Conservation (phyloP, 2,888 invertebrate genomes). For the Julus scandinavius region DNA sequence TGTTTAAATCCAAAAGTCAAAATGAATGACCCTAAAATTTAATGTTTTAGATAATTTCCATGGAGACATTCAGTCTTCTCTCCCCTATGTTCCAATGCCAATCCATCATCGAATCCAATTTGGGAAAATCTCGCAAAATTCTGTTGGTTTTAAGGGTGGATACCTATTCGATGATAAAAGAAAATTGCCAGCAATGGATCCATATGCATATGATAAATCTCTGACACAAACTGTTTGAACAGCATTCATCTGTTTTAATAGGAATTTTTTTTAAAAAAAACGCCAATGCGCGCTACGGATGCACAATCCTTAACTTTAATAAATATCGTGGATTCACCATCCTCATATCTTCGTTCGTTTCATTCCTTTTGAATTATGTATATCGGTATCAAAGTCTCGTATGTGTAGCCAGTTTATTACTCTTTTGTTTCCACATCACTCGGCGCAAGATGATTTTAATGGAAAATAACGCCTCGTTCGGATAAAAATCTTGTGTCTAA, state of each 20-base stretch:
- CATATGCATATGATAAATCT: no score
- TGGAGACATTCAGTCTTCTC: background rate
- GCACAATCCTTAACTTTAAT: conserved; percentile 13
- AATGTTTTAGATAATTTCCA: background rate
- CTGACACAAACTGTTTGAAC: background rate
- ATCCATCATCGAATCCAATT: background rate
- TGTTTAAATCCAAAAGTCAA: background rate
- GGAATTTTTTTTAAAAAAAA: background rate
- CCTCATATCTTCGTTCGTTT: background rate
- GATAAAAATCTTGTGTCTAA: background rate
- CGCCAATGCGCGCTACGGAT: background rate
- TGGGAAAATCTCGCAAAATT: background rate
- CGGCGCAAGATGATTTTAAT: background rate
- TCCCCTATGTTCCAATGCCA: background rate
- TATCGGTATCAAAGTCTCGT: background rate
- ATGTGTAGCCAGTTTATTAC: background rate
- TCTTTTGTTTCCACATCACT: background rate
- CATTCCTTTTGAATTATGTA: background rate
- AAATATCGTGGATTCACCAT: background rate
- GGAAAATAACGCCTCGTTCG: background rate
- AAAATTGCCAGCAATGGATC: background rate
- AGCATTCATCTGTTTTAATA: background rate
- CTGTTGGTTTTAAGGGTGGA: background rate
- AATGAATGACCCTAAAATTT: background rate
- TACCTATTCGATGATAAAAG: background rate